Percentiles rank a stretch among this genome's conserved stretches.
These are phyloP conservation scores for Papilio dardanus DNA, from an alignment of 1,140 invertebrate species.

Conservation along the genomic window DNA sequence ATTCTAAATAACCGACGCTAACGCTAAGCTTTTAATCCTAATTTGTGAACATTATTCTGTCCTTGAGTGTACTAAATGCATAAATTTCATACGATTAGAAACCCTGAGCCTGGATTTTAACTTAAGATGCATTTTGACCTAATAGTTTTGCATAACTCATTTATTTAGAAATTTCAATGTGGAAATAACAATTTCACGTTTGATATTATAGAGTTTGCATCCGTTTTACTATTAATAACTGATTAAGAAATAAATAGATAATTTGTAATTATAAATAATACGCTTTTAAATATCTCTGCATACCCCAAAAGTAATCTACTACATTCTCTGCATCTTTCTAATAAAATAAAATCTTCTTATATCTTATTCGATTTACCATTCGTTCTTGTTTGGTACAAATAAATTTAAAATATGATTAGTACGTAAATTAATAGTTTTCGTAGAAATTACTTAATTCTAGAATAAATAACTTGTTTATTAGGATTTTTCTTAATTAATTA, in stretches of 20 bases:
- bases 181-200: constrained; percentile 27
- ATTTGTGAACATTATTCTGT: constrained; percentile 45
- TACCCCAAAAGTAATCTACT: constrained; percentile 14
- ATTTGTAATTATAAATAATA: constrained; percentile 4
- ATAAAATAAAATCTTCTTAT: neutral
- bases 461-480: no score
- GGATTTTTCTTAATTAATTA: no score
- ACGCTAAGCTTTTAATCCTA: constrained; percentile 44
- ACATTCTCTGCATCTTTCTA: constrained; percentile 13
- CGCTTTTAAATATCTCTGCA: neutral
- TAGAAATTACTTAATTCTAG: neutral
- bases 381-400: constrained; percentile 46
- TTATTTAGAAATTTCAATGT: neutral
- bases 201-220: constrained; percentile 10
- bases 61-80: constrained; percentile 50
- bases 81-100: constrained; percentile 21
- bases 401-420: neutral
- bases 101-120: neutral
- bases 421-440: neutral
- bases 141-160: constrained; percentile 24
- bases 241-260: neutral
- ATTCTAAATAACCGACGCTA: constrained; percentile 26
- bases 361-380: constrained; percentile 2
- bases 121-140: constrained; percentile 26
- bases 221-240: neutral